Percentiles rank a stretch among this genome's conserved stretches.
These are phyloP conservation scores for Copsychus sechellarum DNA, from an alignment of 2,113 vertebrate species.

Conservation along the genomic window DNA sequence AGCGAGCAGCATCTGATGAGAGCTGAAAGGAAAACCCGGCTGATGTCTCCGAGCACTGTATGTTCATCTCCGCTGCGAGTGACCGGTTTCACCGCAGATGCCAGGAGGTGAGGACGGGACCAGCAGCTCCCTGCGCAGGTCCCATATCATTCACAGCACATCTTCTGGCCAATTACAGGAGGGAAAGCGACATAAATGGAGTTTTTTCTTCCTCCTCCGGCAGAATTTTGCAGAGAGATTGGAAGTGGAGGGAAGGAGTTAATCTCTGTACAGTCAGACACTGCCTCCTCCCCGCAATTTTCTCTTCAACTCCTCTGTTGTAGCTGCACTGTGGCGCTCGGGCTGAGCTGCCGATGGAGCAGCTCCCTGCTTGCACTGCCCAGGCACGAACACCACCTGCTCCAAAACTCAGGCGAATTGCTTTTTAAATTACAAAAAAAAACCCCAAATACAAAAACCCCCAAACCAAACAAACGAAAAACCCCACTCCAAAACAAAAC, in stretches of 20 bases:
- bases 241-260: conserved; percentile 4
- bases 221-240: not conserved
- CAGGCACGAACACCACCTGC: not conserved
- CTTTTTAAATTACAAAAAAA: not conserved
- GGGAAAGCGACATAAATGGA: not conserved
- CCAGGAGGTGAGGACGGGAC: not conserved
- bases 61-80: not conserved
- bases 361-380: not conserved
- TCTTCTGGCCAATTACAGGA: not conserved
- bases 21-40: conserved; percentile 4
- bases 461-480: not conserved
- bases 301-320: not conserved
- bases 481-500: not conserved
- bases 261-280: not conserved
- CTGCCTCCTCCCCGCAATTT: not conserved
- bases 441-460: no score
- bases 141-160: fast-evolving
- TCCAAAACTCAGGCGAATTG: not conserved
- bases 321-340: not conserved
- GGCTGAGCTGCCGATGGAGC: not conserved
- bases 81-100: not conserved
- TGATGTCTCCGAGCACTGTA: not conserved
- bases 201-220: not conserved
- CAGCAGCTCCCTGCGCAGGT: not conserved
- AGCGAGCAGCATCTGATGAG: not conserved